Evolutionary conservation across 2,888 invertebrate genomes (phyloP).

Genomic region (Sarcophaga caerulescens): DNA sequence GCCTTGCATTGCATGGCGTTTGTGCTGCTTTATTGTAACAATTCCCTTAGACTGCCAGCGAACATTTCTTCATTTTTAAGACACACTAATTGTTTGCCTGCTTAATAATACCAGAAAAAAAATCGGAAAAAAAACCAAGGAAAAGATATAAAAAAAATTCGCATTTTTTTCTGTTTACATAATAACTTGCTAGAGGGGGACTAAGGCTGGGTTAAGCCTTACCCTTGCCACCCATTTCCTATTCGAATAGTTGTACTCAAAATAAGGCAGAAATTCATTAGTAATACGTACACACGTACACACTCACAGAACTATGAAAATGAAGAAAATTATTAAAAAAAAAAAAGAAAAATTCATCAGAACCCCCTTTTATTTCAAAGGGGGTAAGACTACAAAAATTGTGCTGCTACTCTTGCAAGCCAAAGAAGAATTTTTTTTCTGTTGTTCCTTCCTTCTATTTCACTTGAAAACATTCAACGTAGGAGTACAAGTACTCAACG

Average conservation of each 20-base stretch:
- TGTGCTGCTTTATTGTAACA: slow-evolving; percentile 33
- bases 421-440: not conserved
- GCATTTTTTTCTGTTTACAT: too few relatives aligned
- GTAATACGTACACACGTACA: slow-evolving; percentile 28
- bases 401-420: slow-evolving; percentile 18
- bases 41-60: slow-evolving; percentile 38
- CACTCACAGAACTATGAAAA: slow-evolving; percentile 36
- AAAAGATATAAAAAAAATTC: not conserved
- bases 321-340: slow-evolving; percentile 59
- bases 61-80: slow-evolving; percentile 55
- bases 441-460: not conserved
- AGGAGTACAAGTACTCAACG: slow-evolving; percentile 58
- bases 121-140: not conserved
- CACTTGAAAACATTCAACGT: not conserved
- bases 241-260: not conserved
- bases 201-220: too few relatives aligned
- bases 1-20: not conserved
- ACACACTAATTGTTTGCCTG: slow-evolving; percentile 64
- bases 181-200: too few relatives aligned
- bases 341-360: slow-evolving; percentile 10
- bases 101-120: slow-evolving; percentile 3
- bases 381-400: slow-evolving; percentile 10
- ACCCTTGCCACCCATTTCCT: too few relatives aligned
- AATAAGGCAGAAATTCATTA: slow-evolving; percentile 65
- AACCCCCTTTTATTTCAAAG: slow-evolving; percentile 30